Evolutionary conservation across 2,797 vertebrate genomes (phyloP).

Genomic region (Lophotriccus pileatus): DNA sequence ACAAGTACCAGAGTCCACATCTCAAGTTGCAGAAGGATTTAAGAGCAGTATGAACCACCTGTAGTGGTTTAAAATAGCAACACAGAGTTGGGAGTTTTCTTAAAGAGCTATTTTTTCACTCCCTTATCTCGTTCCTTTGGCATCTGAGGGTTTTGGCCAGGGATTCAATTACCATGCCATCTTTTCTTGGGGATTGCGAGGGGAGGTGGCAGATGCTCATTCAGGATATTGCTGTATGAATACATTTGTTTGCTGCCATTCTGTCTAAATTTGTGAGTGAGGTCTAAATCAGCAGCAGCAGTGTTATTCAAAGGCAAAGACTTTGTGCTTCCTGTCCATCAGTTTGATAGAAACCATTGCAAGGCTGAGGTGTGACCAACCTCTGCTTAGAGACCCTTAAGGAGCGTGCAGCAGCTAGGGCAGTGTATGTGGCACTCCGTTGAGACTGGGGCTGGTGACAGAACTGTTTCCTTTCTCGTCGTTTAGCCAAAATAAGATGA

Average conservation of each 20-base stretch:
- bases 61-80: neutral
- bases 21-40: neutral
- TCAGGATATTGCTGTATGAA: neutral
- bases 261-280: neutral
- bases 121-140: neutral
- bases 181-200: neutral
- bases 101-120: neutral
- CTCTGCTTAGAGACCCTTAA: neutral
- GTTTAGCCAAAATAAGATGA: neutral
- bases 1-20: neutral
- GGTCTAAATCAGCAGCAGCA: neutral
- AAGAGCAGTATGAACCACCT: neutral
- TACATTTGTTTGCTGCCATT: neutral
- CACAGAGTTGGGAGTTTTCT: neutral
- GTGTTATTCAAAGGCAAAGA: neutral
- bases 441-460: neutral
- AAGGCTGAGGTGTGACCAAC: neutral
- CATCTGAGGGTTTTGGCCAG: neutral
- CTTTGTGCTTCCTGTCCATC: neutral
- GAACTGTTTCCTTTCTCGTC: neutral
- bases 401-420: neutral
- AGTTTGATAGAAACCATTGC: neutral
- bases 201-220: neutral
- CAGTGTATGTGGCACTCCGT: neutral
- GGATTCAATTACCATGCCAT: neutral